A percentile compares a stretch with the other conserved stretches of the same genome.
Conservation (phyloP, 2,113 vertebrate species). For the Hucho hucho region DNA sequence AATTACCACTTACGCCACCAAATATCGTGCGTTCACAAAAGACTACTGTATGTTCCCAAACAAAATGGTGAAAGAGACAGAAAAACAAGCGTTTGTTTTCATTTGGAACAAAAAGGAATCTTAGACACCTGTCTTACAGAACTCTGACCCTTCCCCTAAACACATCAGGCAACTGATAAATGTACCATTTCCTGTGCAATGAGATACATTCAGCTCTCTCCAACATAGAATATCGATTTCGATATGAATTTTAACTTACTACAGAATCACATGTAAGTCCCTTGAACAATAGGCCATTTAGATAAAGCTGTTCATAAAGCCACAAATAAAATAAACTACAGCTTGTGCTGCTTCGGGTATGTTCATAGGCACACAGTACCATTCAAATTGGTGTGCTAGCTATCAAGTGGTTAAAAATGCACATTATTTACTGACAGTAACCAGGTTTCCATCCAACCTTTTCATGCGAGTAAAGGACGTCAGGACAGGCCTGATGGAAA, state of each 20-base stretch:
- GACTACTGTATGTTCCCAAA: constrained; percentile 59
- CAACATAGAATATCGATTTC: too few species aligned
- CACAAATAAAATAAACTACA: background rate
- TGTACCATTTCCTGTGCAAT: too few species aligned
- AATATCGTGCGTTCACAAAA: constrained; percentile 57
- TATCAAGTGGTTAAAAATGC: background rate
- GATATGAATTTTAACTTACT: background rate
- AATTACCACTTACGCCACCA: constrained; percentile 53
- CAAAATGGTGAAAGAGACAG: constrained; percentile 64
- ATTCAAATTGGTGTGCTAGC: background rate
- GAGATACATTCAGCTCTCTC: too few species aligned
- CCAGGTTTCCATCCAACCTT: too few species aligned
- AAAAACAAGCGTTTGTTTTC: background rate
- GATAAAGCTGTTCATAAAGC: background rate
- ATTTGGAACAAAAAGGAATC: background rate
- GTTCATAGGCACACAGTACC: background rate
- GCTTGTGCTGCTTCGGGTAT: too few species aligned
- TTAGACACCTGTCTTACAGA: background rate
- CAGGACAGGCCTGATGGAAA: too few species aligned
- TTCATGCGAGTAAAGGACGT: too few species aligned
- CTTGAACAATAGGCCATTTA: background rate
- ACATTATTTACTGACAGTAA: too few species aligned
- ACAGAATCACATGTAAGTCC: background rate
- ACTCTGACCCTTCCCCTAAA: constrained; percentile 13
- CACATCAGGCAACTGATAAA: background rate